Conservation (phyloP, 2,113 vertebrate genomes). For the Diadophis punctatus region DNA sequence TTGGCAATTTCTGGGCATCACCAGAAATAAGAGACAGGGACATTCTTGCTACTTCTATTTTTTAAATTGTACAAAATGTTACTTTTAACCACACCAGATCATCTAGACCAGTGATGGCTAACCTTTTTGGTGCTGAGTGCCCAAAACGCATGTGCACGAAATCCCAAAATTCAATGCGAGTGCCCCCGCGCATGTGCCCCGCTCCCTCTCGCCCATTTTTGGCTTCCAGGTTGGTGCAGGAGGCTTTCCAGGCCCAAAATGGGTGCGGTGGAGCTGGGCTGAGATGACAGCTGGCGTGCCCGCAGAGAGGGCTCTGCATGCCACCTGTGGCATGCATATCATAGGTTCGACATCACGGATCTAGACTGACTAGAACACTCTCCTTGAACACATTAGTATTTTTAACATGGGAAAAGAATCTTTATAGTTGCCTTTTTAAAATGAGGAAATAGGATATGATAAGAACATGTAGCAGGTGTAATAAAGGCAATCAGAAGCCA, state of each 20-base stretch:
- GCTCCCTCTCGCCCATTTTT: too few relatives aligned
- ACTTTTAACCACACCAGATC: not conserved
- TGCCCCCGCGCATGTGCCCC: too few relatives aligned
- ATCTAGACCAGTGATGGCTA: not conserved
- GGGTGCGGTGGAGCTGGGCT: too few relatives aligned
- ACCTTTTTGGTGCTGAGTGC: too few relatives aligned
- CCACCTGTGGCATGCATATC: too few relatives aligned
- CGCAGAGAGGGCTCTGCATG: too few relatives aligned
- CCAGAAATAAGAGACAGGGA: not conserved
- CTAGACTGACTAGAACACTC: not conserved
- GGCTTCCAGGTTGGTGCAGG: too few relatives aligned
- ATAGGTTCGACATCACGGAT: too few relatives aligned
- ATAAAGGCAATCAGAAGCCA: not conserved
- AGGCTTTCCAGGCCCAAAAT: too few relatives aligned
- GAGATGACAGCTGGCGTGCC: too few relatives aligned
- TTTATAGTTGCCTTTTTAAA: not conserved
- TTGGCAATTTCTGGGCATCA: not conserved
- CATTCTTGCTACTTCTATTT: not conserved
- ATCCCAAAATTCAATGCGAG: too few relatives aligned
- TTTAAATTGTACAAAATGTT: not conserved
- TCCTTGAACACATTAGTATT: not conserved
- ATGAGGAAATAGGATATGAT: not conserved
- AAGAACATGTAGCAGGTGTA: not conserved
- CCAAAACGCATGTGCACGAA: too few relatives aligned
- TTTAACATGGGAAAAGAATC: not conserved